A percentile compares a stretch with the other conserved stretches of the same genome.
Evolutionary conservation across 2,888 invertebrate genomes (phyloP).

Genomic region (Lymantria monacha): DNA sequence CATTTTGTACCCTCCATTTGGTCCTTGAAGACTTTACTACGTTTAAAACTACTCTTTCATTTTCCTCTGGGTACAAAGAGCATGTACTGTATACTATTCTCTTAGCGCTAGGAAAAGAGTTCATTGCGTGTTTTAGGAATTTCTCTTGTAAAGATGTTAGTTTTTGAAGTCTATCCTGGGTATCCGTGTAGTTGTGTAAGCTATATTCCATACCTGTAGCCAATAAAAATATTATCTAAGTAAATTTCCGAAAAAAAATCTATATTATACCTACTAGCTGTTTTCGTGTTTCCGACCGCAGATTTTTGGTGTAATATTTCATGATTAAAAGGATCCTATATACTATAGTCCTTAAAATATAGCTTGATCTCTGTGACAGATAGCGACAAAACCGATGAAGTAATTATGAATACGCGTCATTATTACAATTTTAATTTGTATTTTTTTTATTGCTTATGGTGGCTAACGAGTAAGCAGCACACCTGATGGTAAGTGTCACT

Average conservation of each 20-base stretch:
- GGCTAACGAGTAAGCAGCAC: too few relatives aligned
- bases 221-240: not conserved
- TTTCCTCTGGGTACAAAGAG: slow-evolving; percentile 94
- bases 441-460: too few relatives aligned
- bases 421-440: too few relatives aligned
- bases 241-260: not conserved
- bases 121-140: slow-evolving; percentile 93
- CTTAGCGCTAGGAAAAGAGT: slow-evolving; percentile 90
- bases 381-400: too few relatives aligned
- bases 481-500: too few relatives aligned
- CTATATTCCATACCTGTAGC: slow-evolving; percentile 67
- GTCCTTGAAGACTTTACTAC: slow-evolving; percentile 81
- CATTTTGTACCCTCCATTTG: slow-evolving; percentile 84
- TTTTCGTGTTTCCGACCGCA: too few relatives aligned
- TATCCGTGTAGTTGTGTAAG: slow-evolving; percentile 69
- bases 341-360: too few relatives aligned
- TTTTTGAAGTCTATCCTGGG: slow-evolving; percentile 80
- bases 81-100: slow-evolving; percentile 98
- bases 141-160: slow-evolving; percentile 91
- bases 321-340: too few relatives aligned
- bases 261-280: too few relatives aligned
- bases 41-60: slow-evolving; percentile 93
- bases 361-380: too few relatives aligned
- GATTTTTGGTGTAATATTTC: too few relatives aligned
- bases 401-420: too few relatives aligned